Percentiles rank a stretch among this genome's conserved stretches.
These are phyloP conservation scores for Laticauda laticaudata DNA, from an alignment of 2,113 vertebrate genomes.

Conservation along the genomic window DNA sequence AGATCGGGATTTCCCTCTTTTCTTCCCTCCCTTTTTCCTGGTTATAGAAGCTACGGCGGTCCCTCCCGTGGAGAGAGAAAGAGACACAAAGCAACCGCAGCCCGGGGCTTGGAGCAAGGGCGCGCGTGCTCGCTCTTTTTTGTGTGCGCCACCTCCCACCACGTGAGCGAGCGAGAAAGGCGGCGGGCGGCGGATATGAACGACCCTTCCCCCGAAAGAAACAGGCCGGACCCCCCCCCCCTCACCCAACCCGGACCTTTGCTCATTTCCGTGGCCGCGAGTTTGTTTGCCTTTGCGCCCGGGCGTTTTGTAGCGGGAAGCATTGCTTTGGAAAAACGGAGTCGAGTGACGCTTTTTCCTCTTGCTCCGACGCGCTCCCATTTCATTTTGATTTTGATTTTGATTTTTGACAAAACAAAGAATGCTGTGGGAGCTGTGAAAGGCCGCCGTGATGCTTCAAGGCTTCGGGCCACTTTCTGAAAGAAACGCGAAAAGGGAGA, in stretches of 20 bases:
- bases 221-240: not conserved
- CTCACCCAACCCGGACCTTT: not conserved
- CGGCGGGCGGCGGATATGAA: not conserved
- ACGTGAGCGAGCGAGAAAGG: not conserved
- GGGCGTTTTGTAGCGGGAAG: not conserved
- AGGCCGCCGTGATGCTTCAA: no score
- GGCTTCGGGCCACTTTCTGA: not conserved
- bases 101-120: not conserved
- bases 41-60: not conserved
- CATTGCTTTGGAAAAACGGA: not conserved
- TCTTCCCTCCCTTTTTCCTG: not conserved
- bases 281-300: no score
- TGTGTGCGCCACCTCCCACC: slow-evolving; percentile 16
- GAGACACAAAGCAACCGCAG: slow-evolving; percentile 11
- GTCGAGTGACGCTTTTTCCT: not conserved
- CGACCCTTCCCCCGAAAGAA: not conserved
- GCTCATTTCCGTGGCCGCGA: not conserved
- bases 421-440: no score
- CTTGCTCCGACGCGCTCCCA: not conserved
- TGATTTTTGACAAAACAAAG: not conserved
- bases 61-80: not conserved
- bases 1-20: not conserved
- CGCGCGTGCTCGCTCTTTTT: not conserved
- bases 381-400: no score
- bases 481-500: not conserved